Base-by-base conservation (phyloP, 23 tunicate species). In the Diplosoma virens region DNA sequence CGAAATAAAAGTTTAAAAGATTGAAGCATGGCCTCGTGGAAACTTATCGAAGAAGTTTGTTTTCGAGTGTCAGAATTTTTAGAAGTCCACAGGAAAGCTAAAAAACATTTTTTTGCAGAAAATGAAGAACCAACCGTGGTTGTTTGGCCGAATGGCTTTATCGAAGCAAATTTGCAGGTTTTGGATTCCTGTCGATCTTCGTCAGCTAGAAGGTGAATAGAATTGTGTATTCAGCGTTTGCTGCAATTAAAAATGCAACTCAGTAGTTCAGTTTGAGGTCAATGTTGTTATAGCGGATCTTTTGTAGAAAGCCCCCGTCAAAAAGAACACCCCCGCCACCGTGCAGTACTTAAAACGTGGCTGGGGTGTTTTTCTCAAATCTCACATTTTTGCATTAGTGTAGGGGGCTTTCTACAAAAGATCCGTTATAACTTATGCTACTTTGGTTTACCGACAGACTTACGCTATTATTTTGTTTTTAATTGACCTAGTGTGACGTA, bases 121-220 rank as follows among this genome's bases (percentile, higher is more conserved):
- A 77, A 77, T 77, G 65, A 77, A 77, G 33, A 68, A 36, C 50
- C 78, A 84, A 54, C 89, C 89, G 9, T 84, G 89, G 89, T 58
- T 84, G 71, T 76, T 67, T 68, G 89, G 89, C 31, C 37, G 89
- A 58, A 84, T 84, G 89, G 82, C 89, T n/a, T 48, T 84, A 0
- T 76, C 82, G 33, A 76, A 76, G 32, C 81, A 84, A 37, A 77
- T 84, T 25, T 84, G 89, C 45, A 27, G 89, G n/a, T 84, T 84
- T 56, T 77, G 82, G 82, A 66, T 84, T 17, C 89, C 89, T 1
- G 37, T 77, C 56, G 89, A 84, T 52, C 54, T 84, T 6, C 75
- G 82, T 2, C 75, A 82, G 2, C 30, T 82, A 27, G 80, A 82
- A 82, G 81, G 87, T 81, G 22, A n/a, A 22, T 78, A 3, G 37